Evolutionary conservation across 92 coral and sea anemone species (phyloP).

Genomic region (Scolanthus callimorphus): DNA sequence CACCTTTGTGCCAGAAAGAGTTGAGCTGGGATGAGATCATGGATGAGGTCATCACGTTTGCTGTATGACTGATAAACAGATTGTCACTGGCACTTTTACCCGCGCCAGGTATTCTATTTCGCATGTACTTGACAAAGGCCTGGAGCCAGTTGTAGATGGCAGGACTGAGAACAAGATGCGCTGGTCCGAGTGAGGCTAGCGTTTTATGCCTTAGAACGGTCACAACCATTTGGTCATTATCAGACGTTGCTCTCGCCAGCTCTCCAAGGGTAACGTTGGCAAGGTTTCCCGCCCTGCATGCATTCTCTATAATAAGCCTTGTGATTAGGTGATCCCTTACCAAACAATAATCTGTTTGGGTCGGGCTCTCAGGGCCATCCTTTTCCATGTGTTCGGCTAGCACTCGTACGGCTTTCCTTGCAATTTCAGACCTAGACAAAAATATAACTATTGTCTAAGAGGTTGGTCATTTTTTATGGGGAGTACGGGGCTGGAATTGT

Average conservation of each 20-base stretch:
- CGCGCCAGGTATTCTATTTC: conserved; percentile 21
- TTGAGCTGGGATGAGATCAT: conserved; percentile 40
- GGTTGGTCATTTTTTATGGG: too few species aligned
- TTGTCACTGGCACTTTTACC: conserved; percentile 10
- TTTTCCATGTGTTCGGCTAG: conserved; percentile 27
- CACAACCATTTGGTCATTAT: conserved; percentile 28
- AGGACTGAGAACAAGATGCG: conserved; percentile 21
- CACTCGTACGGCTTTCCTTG: conserved; percentile 19
- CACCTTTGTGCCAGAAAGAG: conserved; percentile 48
- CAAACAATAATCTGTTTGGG: conserved; percentile 23
- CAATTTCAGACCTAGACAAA: too few species aligned
- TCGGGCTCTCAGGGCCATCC: conserved; percentile 5
- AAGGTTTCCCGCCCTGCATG: conserved; percentile 45
- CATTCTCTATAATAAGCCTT: conserved; percentile 33
- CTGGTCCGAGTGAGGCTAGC: conserved; percentile 10
- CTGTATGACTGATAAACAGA: conserved; percentile 33
- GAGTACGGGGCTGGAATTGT: too few species aligned
- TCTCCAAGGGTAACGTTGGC: conserved; percentile 50
- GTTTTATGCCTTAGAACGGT: conserved; percentile 42
- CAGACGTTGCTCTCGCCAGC: conserved; percentile 23
- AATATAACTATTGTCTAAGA: too few species aligned
- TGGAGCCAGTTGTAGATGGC: conserved; percentile 16
- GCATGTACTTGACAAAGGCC: conserved; percentile 20
- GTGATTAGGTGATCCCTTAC: conserved; percentile 30
- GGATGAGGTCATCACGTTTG: conserved; percentile 40